These are phyloP conservation scores for Ornithoptera alexandrae DNA, from an alignment of 2,888 invertebrate genomes.

Conservation along the genomic window DNA sequence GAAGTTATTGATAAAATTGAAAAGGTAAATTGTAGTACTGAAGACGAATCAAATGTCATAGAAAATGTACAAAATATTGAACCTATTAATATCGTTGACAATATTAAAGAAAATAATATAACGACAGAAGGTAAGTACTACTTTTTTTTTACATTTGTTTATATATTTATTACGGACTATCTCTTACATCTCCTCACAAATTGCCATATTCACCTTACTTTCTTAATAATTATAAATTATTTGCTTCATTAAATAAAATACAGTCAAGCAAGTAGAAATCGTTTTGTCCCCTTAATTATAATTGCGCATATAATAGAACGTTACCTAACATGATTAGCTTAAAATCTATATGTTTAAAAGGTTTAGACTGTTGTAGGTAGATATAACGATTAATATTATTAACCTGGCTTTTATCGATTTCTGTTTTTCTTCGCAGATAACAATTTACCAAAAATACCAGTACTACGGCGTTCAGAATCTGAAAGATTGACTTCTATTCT, in stretches of 20 bases:
- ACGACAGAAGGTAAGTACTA: slow-evolving; percentile 43
- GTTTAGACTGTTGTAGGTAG: background rate
- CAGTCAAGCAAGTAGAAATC: too few species aligned
- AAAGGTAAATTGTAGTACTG: slow-evolving; percentile 46
- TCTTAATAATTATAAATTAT: background rate
- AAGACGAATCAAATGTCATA: slow-evolving; percentile 44
- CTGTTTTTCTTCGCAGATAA: slow-evolving; percentile 60
- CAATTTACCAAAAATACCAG: slow-evolving; percentile 63
- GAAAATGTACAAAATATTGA: slow-evolving; percentile 35
- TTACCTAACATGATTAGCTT: too few species aligned
- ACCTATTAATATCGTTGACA: slow-evolving; percentile 28
- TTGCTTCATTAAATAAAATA: background rate
- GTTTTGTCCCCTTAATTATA: background rate
- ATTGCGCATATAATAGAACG: too few species aligned
- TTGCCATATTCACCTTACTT: too few species aligned
- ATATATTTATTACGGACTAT: background rate
- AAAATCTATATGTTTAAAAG: background rate
- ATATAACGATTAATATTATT: background rate
- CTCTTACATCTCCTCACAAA: background rate
- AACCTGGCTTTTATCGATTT: background rate
- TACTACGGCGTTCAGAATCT: slow-evolving; percentile 72
- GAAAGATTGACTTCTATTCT: slow-evolving; percentile 64
- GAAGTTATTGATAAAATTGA: slow-evolving; percentile 40
- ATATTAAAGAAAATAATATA: slow-evolving; percentile 13
- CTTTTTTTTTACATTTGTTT: background rate